These are phyloP conservation scores for Tragopan temminckii DNA, from an alignment of 2,797 vertebrate species.

Conservation along the genomic window DNA sequence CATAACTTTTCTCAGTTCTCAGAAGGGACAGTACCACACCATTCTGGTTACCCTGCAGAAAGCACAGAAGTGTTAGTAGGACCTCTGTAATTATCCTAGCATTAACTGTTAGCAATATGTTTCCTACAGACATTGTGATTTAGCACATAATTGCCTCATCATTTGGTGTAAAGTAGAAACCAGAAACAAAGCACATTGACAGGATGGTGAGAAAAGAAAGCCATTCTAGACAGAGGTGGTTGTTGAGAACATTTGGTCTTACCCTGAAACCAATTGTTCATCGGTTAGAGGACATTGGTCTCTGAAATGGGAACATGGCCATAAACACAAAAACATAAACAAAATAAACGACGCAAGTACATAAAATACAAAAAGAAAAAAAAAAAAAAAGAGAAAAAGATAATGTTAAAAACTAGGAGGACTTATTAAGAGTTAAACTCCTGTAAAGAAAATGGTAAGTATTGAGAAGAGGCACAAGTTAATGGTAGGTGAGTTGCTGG, in stretches of 20 bases:
- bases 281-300: conserved; percentile 94
- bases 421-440: background rate
- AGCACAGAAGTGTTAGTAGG: conserved; percentile 67
- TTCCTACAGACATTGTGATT: conserved; percentile 42
- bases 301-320: conserved; percentile 95
- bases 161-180: conserved; percentile 66
- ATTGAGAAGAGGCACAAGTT: conserved; percentile 19
- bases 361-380: conserved; percentile 72
- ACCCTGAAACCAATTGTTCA: conserved; percentile 97
- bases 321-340: conserved; percentile 88
- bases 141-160: conserved; percentile 63
- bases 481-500: conserved; percentile 13
- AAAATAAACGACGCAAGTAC: conserved; percentile 78
- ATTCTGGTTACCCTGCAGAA: conserved; percentile 13
- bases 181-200: conserved; percentile 77
- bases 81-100: conserved; percentile 33
- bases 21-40: background rate
- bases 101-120: background rate
- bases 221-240: conserved; percentile 87
- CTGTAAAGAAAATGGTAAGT: conserved; percentile 6
- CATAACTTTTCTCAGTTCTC: background rate
- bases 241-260: conserved; percentile 90
- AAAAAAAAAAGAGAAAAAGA: conserved; percentile 35
- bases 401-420: conserved; percentile 62
- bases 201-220: conserved; percentile 81